Base-by-base conservation (phyloP, 2,113 vertebrate species). In the Pelobates fuscus region DNA sequence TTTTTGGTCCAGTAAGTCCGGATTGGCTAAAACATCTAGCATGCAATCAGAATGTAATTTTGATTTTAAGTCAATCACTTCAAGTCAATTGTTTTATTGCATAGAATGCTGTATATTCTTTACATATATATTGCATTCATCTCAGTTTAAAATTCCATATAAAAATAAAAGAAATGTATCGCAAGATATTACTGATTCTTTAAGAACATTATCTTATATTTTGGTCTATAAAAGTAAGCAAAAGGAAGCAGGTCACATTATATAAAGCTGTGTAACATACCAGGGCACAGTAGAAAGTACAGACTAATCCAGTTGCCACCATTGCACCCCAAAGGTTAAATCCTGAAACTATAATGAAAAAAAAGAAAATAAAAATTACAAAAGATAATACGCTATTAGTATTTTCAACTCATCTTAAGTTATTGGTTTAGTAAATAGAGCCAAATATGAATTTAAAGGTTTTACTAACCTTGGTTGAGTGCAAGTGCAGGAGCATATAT, bases 271-370 rank as follows among this genome's bases (percentile, higher is more conserved):
- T 12, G 44, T 3, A 18, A 73, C 90, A 6, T 89, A 96, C 94
- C 93, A 95, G 27, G 0, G 94, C 89, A 58, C 94, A 95, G 87
- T 96, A 96, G 82, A 95, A 94, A 3, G 92, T 96, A 62, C 94
- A 96, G 63, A 95, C 92, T 29, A 93, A 77, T 2, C 94, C 94
- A 3, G 92, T 95, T n/a, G 94, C 90, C 54, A 93, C 83, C 8
- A 96, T 86, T 1, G 91, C 92, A 0, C 94, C 92, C 94, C 94
- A 95, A 57, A 94, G 90, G 70, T 93, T 80, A 58, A 96, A 86
- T 23, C 92, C 92, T n/a, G 94, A 94, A 20, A 94, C 94, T 96
- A 83, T 65, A 71, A 67, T 69, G 44, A 23, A 73, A 73, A 29
- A n/a, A 64, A 43, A 58, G 0, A 29, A 29, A n/a, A 64, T 37